These are phyloP conservation scores for Macroramphosus scolopax DNA, from an alignment of 2,797 vertebrate genomes.

Conservation along the genomic window DNA sequence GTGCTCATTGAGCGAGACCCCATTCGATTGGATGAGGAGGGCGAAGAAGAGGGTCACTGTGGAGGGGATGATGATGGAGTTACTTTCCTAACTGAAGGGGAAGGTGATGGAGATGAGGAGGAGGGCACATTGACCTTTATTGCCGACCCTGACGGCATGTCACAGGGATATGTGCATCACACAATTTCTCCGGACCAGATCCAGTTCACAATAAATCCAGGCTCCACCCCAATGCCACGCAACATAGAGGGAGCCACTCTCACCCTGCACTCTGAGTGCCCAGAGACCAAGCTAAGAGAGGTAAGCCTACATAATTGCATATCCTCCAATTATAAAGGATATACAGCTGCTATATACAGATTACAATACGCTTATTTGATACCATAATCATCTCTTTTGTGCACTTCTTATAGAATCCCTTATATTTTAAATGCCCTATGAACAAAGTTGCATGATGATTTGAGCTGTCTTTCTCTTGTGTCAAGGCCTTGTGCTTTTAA, in stretches of 20 bases:
- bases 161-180: conserved; percentile 97
- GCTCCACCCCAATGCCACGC: conserved; percentile 97
- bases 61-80: conserved; percentile 81
- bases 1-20: conserved; percentile 98
- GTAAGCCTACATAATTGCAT: conserved; percentile 69
- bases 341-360: too few relatives aligned
- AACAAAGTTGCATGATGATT: too few relatives aligned
- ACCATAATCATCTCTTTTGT: too few relatives aligned
- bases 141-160: conserved; percentile 91
- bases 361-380: too few relatives aligned
- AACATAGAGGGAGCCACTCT: conserved; percentile 98
- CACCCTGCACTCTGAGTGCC: conserved; percentile 96
- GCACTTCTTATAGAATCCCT: too few relatives aligned
- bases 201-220: conserved; percentile 97
- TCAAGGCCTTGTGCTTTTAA: too few relatives aligned
- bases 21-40: conserved; percentile 90
- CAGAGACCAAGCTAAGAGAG: conserved; percentile 95
- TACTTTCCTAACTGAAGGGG: conserved; percentile 87
- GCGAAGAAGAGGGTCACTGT: conserved; percentile 88
- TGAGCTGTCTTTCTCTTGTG: too few relatives aligned
- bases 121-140: conserved; percentile 89
- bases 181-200: conserved; percentile 99
- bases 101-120: conserved; percentile 88
- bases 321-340: too few relatives aligned
- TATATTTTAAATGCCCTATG: too few relatives aligned